phyloP scores from a whole-genome alignment of 2,797 vertebrate species.

The Oreochromis mossambicus region DNA sequence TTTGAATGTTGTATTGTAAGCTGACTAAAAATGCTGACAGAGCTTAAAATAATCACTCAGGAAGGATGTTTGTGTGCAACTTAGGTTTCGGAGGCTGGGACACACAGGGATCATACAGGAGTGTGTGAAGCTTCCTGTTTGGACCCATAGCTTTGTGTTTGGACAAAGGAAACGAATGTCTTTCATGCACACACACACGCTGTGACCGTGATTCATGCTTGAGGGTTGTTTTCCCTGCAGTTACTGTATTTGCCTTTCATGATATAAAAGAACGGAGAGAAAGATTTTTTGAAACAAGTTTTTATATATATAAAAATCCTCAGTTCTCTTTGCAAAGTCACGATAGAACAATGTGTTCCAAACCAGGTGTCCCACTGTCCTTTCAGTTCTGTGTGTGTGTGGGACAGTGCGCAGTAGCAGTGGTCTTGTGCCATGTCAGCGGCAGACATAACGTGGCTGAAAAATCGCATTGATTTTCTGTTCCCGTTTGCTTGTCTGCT shows the following conservation, averaged over 20 bases:
- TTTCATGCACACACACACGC: neutral
- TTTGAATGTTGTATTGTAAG: neutral
- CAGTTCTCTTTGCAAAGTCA: neutral
- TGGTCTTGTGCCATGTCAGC: conserved; percentile 28
- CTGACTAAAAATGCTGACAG: conserved; percentile 56
- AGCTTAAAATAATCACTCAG: conserved; percentile 60
- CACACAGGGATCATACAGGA: conserved; percentile 33
- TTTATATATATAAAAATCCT: neutral
- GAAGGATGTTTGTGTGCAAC: conserved; percentile 75
- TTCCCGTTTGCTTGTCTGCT: conserved; percentile 30
- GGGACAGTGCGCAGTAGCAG: neutral
- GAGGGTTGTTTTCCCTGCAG: neutral
- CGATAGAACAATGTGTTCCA: conserved; percentile 13
- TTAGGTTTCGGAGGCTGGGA: conserved; percentile 30
- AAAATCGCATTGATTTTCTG: conserved; percentile 61
- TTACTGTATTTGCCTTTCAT: neutral
- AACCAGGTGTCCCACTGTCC: neutral
- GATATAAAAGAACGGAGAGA: neutral
- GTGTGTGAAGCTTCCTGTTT: conserved; percentile 64
- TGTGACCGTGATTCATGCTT: neutral
- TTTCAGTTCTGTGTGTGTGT: neutral
- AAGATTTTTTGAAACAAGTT: neutral
- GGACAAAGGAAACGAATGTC: conserved; percentile 29
- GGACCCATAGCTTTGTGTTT: conserved; percentile 34
- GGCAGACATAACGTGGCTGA: conserved; percentile 48